Evolutionary conservation across 2,113 vertebrate species (phyloP).

Genomic region (Apaloderma vittatum): DNA sequence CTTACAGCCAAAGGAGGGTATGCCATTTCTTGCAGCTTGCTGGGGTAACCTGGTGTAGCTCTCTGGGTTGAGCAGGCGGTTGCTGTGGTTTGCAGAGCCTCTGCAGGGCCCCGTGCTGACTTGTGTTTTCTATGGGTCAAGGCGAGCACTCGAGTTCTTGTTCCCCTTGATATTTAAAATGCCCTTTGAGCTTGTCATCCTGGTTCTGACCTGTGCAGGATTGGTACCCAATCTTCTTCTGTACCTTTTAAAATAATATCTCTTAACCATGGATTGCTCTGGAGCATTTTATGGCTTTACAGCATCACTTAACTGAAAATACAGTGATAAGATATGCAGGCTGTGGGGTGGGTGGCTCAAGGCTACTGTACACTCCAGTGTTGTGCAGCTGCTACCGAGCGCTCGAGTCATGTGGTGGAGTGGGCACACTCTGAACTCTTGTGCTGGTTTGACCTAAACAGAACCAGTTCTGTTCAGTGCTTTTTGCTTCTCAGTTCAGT

Average conservation of each 20-base stretch:
- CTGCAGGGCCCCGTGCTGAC: background rate
- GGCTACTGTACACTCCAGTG: background rate
- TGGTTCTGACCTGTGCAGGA: background rate
- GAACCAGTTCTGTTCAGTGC: no score
- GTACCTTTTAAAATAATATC: background rate
- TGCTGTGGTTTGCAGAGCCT: background rate
- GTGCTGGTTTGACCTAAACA: background rate
- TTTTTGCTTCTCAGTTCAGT: no score
- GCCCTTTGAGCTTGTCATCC: constrained; percentile 2
- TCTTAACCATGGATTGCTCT: background rate
- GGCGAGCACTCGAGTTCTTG: background rate
- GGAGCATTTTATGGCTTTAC: constrained; percentile 34
- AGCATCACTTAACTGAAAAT: background rate
- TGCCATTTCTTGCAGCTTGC: background rate
- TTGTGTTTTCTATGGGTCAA: background rate
- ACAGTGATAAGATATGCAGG: background rate
- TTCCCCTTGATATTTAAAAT: background rate
- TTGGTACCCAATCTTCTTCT: background rate
- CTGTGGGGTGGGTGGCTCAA: rapidly evolving
- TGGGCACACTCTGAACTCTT: background rate
- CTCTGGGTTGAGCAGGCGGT: rapidly evolving
- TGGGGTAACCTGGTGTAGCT: background rate
- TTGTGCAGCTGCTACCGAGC: background rate
- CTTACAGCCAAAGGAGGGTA: background rate
- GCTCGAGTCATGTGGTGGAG: background rate